Base-by-base conservation (phyloP, 2,797 vertebrate genomes). In the Tapera naevia region DNA sequence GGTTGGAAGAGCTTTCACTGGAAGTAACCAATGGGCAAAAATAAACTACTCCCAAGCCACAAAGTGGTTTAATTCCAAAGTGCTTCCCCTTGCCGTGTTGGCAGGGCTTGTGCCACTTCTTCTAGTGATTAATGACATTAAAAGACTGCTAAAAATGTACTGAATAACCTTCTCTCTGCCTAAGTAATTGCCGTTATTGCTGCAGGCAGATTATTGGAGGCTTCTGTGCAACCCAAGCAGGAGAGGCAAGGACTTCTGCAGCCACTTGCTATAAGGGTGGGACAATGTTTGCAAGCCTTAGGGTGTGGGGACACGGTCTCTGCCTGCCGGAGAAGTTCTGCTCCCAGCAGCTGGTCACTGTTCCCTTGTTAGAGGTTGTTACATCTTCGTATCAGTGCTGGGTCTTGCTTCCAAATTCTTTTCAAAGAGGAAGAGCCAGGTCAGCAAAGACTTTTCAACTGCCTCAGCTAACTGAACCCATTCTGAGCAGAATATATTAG, bases 401-500 rank as follows among this genome's bases (percentile, higher is more conserved):
- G 70, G 80, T 58, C 94, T 79, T 27, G 86, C 83, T 94, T 94
- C 76, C 91, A 81, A 37, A 62, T 84, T 83, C 80, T 84, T 60
- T 75, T 91, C 76, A 94, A 90, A 91, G 89, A 81, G 95, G 95
- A 81, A 6, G 83, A 95, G 71, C 91, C 86, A 45, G 86, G 78
- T 93, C 93, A 96, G 95, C 94, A 91, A 66, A 90, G 91, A 80
- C 83, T 86, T 93, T 86, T 57, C 54, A 78, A 35, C 37, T 81
- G 76, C 93, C 72, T 83, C 33, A 66, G 89, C 66, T 86, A 70
- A 83, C 72, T 66, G 33, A 76, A 27, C 46, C 62, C 45, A 8
- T 93, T 91, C 71, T 69, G 78, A 93, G 88, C 76, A 32, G 41
- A 64, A 45, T 86, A 16, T 28, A 41, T 89, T 24, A 32, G 88